These are phyloP conservation scores for Oostethus manadensis DNA, from an alignment of 2,113 vertebrate genomes.

Conservation along the genomic window DNA sequence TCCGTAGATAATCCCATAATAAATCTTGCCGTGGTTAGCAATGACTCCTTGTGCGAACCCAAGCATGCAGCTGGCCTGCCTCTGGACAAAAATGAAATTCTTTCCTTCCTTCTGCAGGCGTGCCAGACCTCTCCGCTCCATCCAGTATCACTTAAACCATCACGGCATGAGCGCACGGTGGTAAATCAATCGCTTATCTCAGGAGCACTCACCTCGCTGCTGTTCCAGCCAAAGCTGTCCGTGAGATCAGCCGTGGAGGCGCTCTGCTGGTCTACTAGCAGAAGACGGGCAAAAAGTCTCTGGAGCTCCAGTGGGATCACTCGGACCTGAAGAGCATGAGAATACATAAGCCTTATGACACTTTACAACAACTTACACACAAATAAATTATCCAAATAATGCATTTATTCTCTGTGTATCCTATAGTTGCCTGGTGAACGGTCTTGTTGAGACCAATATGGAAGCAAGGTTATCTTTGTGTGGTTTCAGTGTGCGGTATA, in stretches of 20 bases:
- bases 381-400: too few species aligned
- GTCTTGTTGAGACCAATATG: too few species aligned
- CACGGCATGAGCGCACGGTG: not conserved
- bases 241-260: conserved; percentile 87
- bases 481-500: too few species aligned
- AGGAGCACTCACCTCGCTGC: conserved; percentile 77
- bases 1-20: too few species aligned
- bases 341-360: not conserved
- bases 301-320: conserved; percentile 92
- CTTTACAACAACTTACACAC: not conserved
- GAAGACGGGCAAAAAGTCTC: conserved; percentile 83
- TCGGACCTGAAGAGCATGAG: conserved; percentile 73
- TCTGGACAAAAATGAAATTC: conserved; percentile 20
- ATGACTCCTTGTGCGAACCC: not conserved
- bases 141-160: not conserved
- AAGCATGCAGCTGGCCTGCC: conserved; percentile 9
- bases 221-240: conserved; percentile 91
- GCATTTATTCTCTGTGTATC: too few species aligned
- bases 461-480: too few species aligned
- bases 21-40: not conserved
- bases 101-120: not conserved
- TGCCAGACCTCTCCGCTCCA: not conserved
- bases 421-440: too few species aligned
- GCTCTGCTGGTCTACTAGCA: conserved; percentile 87
- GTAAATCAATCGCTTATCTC: conserved; percentile 9